These are phyloP conservation scores for Montipora foliosa DNA, from an alignment of 64 coral and sea anemone genomes.

Conservation along the genomic window DNA sequence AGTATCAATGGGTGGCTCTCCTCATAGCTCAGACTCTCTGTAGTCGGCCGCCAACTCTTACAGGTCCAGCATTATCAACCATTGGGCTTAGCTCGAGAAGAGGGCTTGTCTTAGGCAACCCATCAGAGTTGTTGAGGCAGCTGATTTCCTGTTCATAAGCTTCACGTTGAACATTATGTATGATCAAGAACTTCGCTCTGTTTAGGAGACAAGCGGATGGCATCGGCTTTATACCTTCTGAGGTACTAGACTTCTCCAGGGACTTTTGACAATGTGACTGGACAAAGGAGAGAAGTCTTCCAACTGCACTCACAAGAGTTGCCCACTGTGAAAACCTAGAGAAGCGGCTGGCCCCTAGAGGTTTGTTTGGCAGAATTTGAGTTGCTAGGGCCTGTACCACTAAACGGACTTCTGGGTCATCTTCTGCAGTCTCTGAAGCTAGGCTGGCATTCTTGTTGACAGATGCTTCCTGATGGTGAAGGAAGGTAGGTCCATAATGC, in stretches of 20 bases:
- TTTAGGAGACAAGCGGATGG: too few relatives aligned
- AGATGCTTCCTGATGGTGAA: too few relatives aligned
- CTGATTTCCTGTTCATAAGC: neutral
- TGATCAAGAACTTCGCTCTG: neutral
- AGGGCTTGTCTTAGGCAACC: neutral
- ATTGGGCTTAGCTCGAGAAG: neutral
- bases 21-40: neutral
- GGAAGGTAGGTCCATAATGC: conserved; percentile 30
- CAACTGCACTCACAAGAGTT: neutral
- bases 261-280: neutral
- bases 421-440: neutral
- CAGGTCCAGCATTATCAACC: neutral
- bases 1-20: conserved; percentile 18
- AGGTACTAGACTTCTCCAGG: neutral
- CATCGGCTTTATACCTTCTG: too few relatives aligned
- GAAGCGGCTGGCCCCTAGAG: neutral
- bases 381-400: neutral
- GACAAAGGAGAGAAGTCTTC: neutral
- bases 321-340: neutral
- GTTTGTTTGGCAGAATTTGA: neutral
- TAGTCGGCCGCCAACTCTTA: neutral
- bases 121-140: neutral
- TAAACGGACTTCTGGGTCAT: conserved; percentile 2
- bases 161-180: neutral
- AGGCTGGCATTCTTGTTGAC: neutral